Evolutionary conservation across 2,888 invertebrate genomes (phyloP).

Genomic region (Alloscopus bannaensis): DNA sequence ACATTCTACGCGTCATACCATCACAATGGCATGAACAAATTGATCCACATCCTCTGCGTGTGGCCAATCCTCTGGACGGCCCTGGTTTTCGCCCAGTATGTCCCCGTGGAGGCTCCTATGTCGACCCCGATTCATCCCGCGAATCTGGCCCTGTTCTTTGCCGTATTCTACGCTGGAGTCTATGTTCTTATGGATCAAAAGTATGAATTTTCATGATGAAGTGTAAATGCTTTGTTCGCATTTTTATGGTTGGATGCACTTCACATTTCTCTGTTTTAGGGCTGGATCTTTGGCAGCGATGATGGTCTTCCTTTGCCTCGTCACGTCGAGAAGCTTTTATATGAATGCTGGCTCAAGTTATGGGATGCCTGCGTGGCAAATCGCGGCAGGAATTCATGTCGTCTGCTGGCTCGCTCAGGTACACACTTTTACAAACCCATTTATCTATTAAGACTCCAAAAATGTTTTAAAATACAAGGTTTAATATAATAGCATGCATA

Average conservation of each 20-base stretch:
- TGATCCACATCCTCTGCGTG: slow-evolving; percentile 72
- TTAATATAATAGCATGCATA: no score
- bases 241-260: neutral
- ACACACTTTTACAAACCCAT: no score
- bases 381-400: slow-evolving; percentile 64
- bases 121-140: slow-evolving; percentile 65
- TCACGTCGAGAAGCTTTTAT: slow-evolving; percentile 67
- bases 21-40: slow-evolving; percentile 69
- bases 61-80: slow-evolving; percentile 73
- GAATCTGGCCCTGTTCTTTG: slow-evolving; percentile 67
- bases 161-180: slow-evolving; percentile 67
- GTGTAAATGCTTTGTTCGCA: neutral
- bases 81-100: slow-evolving; percentile 66
- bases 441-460: neutral
- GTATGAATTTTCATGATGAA: slow-evolving; percentile 24
- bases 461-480: no score
- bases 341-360: slow-evolving; percentile 46
- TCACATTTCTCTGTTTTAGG: slow-evolving; percentile 38
- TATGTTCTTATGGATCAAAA: slow-evolving; percentile 71
- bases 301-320: slow-evolving; percentile 64
- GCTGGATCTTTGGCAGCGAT: slow-evolving; percentile 70
- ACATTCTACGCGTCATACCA: slow-evolving; percentile 73
- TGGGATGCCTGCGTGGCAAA: slow-evolving; percentile 60
- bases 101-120: slow-evolving; percentile 62
- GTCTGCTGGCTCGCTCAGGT: slow-evolving; percentile 71